A percentile compares a stretch with the other conserved stretches of the same genome.
These are phyloP conservation scores for Drosophila kurseongensis DNA, from an alignment of 1,140 invertebrate genomes.

Conservation along the genomic window DNA sequence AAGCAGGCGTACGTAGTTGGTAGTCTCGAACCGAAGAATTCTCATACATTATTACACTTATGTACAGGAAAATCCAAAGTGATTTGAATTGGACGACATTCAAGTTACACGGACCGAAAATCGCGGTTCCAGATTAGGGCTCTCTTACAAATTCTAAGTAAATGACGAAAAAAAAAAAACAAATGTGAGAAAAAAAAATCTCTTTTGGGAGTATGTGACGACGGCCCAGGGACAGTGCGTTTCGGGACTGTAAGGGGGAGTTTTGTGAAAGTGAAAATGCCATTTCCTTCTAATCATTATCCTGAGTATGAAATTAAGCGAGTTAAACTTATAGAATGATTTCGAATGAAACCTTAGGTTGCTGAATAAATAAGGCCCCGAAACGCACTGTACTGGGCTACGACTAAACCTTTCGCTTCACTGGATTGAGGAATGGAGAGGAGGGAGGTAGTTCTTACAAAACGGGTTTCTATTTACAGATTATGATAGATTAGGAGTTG, in stretches of 20 bases:
- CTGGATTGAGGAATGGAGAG: conserved; percentile 5
- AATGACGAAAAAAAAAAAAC: background rate
- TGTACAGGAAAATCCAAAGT: conserved; percentile 46
- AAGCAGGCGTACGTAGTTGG: conserved; percentile 7
- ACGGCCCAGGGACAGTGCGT: conserved; percentile 9
- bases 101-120: conserved; percentile 29
- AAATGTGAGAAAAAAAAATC: conserved; percentile 6
- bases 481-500: conserved; percentile 1
- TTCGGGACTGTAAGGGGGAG: background rate
- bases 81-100: conserved; percentile 57
- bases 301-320: conserved; percentile 5
- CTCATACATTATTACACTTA: conserved; percentile 32
- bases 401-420: conserved; percentile 1
- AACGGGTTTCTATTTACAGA: conserved; percentile 12
- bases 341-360: conserved; percentile 11
- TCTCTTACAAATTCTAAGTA: conserved; percentile 12
- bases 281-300: background rate
- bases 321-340: background rate
- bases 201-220: background rate
- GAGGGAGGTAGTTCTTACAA: conserved; percentile 17
- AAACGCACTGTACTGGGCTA: background rate
- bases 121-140: conserved; percentile 8
- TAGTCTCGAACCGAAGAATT: conserved; percentile 9
- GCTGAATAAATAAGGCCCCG: background rate
- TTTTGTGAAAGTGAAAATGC: background rate